These are phyloP conservation scores for Polydesmus complanatus DNA, from an alignment of 2,888 invertebrate species.

Conservation along the genomic window DNA sequence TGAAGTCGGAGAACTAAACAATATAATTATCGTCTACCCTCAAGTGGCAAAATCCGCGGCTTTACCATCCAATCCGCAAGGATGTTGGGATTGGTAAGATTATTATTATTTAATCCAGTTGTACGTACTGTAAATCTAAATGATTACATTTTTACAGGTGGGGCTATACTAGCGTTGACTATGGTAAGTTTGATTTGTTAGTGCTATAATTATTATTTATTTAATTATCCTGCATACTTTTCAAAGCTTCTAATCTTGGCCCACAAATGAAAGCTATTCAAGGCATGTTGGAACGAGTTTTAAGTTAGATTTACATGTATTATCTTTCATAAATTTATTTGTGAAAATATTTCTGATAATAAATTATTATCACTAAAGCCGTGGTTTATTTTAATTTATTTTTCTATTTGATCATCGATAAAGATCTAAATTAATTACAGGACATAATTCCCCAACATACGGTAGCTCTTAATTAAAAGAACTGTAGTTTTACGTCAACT, in stretches of 20 bases:
- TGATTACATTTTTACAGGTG: constrained; percentile 1
- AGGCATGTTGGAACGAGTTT: not conserved
- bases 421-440: too few species aligned
- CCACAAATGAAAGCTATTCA: not conserved
- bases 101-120: not conserved
- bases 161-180: not conserved
- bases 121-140: not conserved
- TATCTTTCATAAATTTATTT: too few species aligned
- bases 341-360: too few species aligned
- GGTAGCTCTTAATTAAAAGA: too few species aligned
- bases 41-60: not conserved
- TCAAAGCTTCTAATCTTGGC: not conserved
- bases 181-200: not conserved
- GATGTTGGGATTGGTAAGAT: not conserved
- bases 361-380: too few species aligned
- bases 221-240: too few species aligned
- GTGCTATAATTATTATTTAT: not conserved
- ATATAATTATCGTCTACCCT: constrained; percentile 5
- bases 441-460: too few species aligned
- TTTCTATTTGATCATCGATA: too few species aligned
- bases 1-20: constrained; percentile 5
- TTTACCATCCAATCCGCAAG: not conserved
- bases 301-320: not conserved
- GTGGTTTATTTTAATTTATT: too few species aligned
- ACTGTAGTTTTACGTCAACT: too few species aligned